phyloP scores from a whole-genome alignment of 2,113 vertebrate genomes.

The Spea bombifrons region DNA sequence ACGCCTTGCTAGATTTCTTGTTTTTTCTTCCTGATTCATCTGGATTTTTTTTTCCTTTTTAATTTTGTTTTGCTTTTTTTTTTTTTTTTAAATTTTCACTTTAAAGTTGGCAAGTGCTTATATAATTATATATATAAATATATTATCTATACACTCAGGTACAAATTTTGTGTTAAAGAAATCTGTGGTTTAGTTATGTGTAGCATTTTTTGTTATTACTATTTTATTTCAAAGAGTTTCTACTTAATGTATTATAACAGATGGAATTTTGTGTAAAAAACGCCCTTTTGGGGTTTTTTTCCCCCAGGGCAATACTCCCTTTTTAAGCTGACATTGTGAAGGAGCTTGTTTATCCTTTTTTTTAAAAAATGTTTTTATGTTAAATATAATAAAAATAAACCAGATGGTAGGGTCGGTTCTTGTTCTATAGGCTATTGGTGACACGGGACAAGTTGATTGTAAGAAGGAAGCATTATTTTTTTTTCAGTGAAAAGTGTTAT shows the following conservation, averaged over 20 bases:
- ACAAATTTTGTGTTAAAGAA: slow-evolving; percentile 67
- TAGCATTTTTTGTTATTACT: slow-evolving; percentile 27
- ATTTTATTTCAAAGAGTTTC: slow-evolving; percentile 37
- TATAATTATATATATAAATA: slow-evolving; percentile 55
- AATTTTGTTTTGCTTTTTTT: slow-evolving; percentile 28
- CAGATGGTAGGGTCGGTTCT: slow-evolving; percentile 18
- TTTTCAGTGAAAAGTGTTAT: not conserved
- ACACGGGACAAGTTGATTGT: not conserved
- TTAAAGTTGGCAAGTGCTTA: slow-evolving; percentile 56
- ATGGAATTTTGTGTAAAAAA: slow-evolving; percentile 21
- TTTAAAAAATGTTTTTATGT: slow-evolving; percentile 7
- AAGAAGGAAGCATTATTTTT: not conserved
- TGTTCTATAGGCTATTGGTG: slow-evolving; percentile 8
- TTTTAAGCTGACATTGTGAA: slow-evolving; percentile 50
- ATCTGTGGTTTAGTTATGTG: slow-evolving; percentile 61
- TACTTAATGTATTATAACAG: slow-evolving; percentile 38
- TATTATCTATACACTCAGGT: slow-evolving; percentile 69
- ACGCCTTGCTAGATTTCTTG: not conserved
- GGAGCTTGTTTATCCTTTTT: slow-evolving; percentile 22
- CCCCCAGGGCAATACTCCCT: not conserved
- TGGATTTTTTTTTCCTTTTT: slow-evolving; percentile 40
- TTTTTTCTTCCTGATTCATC: not conserved
- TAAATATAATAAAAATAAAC: slow-evolving; percentile 19
- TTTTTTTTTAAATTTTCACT: slow-evolving; percentile 59
- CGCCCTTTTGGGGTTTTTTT: not conserved